Evolutionary conservation across 2,113 vertebrate species (phyloP).

Genomic region (Rhodinocichla rosea): DNA sequence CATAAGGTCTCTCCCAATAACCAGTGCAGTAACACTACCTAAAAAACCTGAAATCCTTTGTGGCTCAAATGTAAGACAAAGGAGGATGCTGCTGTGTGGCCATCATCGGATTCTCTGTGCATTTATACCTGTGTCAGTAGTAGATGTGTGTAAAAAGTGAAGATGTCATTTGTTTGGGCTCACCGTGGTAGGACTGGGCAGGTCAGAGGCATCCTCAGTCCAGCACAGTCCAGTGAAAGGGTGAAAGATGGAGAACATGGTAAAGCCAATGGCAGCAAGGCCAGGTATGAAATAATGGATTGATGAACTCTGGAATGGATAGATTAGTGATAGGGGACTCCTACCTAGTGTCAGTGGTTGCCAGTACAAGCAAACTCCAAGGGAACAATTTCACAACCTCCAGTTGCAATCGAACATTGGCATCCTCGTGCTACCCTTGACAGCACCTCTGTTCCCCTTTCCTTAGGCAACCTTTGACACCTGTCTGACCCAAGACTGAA

Average conservation of each 20-base stretch:
- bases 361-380: background rate
- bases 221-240: background rate
- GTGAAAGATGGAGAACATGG: background rate
- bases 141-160: background rate
- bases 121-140: background rate
- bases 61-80: background rate
- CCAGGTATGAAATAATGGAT: background rate
- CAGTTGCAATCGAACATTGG: background rate
- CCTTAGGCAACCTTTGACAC: background rate
- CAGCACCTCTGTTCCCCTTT: background rate
- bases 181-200: background rate
- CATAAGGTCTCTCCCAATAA: background rate
- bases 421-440: rapidly evolving
- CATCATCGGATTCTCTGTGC: background rate
- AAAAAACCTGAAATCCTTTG: background rate
- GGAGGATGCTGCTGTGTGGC: background rate
- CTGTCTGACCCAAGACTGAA: background rate
- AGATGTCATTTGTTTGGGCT: background rate
- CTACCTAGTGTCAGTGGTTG: background rate
- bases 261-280: background rate
- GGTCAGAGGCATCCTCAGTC: background rate
- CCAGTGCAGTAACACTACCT: background rate
- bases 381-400: background rate
- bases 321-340: background rate
- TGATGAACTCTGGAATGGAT: background rate